phyloP scores from a whole-genome alignment of 2,113 vertebrate genomes.

The Columbina picui region DNA sequence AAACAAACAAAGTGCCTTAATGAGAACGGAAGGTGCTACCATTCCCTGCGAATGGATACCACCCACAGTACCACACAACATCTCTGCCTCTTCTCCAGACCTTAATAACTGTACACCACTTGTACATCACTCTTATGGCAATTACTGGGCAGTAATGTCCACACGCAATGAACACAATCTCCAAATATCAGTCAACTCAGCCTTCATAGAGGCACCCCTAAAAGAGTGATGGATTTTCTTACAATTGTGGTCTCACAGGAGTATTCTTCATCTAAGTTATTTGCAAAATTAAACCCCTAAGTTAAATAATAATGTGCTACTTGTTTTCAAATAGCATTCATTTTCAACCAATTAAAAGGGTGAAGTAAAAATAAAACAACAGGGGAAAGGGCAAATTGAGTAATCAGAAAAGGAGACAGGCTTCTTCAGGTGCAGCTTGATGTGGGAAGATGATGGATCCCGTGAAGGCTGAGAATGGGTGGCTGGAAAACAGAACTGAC shows the following conservation, averaged over 20 bases:
- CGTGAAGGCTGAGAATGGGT: not conserved
- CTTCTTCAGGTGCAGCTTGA: not conserved
- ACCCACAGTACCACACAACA: not conserved
- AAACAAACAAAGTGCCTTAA: not conserved
- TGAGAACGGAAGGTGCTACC: not conserved
- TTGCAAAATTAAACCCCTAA: not conserved
- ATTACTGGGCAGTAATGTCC: not conserved
- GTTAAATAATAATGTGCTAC: not conserved
- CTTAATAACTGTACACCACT: not conserved
- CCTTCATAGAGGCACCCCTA: not conserved
- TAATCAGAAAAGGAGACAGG: not conserved
- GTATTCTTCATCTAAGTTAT: not conserved
- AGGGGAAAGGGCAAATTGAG: not conserved
- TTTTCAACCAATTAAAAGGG: not conserved
- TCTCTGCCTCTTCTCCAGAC: not conserved
- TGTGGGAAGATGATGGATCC: not conserved
- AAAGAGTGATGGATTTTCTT: not conserved
- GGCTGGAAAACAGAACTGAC: not conserved
- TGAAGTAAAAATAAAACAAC: not conserved
- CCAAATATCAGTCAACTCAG: not conserved
- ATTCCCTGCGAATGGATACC: accelerated
- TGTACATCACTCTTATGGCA: accelerated
- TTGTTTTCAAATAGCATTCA: not conserved
- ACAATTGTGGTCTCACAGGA: not conserved
- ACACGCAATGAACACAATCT: not conserved